Evolutionary conservation across 2,888 invertebrate species (phyloP).

Genomic region (Drosophila multiciliata): DNA sequence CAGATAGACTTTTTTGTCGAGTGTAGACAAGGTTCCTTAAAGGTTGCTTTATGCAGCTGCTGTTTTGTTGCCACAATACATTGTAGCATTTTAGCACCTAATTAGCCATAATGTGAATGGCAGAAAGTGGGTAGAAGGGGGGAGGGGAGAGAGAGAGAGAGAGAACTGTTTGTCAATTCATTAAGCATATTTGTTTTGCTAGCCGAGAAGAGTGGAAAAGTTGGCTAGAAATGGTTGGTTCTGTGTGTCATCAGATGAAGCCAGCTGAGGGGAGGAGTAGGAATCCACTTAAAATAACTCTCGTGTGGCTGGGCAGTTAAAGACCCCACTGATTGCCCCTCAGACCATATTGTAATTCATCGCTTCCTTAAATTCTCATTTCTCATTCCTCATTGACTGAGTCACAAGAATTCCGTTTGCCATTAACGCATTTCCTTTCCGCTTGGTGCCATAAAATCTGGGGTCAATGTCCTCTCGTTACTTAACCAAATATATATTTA

Average conservation of each 20-base stretch:
- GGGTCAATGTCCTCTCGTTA: slow-evolving; percentile 6
- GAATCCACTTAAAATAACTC: slow-evolving; percentile 20
- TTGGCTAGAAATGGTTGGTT: neutral
- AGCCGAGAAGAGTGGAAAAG: neutral
- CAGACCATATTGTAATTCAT: slow-evolving; percentile 25
- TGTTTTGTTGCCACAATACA: slow-evolving; percentile 16
- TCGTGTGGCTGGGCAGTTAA: slow-evolving; percentile 22
- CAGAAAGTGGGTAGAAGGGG: neutral
- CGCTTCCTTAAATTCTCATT: slow-evolving; percentile 2
- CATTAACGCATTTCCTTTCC: slow-evolving; percentile 45
- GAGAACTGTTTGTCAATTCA: slow-evolving; percentile 50
- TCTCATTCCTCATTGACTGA: slow-evolving; percentile 9
- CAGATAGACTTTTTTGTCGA: neutral
- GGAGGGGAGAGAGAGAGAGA: neutral
- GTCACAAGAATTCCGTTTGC: slow-evolving; percentile 26
- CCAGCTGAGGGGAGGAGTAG: neutral
- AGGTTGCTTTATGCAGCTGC: neutral
- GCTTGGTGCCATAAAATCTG: slow-evolving; percentile 3
- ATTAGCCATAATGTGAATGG: slow-evolving; percentile 32
- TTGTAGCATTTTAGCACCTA: slow-evolving; percentile 60
- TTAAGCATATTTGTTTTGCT: slow-evolving; percentile 51
- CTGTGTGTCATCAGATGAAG: slow-evolving; percentile 35
- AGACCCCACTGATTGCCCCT: slow-evolving; percentile 42
- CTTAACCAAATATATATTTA: neutral
- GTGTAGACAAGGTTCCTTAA: neutral